Percentiles rank a stretch among this genome's conserved stretches.
These are phyloP conservation scores for Trigoniulus corallinus DNA, from an alignment of 1,140 invertebrate genomes.

Conservation along the genomic window DNA sequence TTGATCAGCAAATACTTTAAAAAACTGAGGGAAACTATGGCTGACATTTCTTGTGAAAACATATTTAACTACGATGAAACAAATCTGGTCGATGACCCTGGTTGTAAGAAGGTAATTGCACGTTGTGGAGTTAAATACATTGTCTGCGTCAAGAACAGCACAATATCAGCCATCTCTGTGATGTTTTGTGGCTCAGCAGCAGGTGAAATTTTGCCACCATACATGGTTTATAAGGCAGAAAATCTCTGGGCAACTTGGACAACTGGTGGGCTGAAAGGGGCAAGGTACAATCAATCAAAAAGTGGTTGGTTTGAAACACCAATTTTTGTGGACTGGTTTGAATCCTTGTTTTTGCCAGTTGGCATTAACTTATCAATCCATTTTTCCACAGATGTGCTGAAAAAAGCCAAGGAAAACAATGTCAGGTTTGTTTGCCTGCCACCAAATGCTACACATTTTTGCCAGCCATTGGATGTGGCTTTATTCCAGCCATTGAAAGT, in stretches of 20 bases:
- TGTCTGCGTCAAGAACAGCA: slow-evolving; percentile 21
- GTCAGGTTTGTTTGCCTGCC: slow-evolving; percentile 25
- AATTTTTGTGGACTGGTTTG: slow-evolving; percentile 22
- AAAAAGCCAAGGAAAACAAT: slow-evolving; percentile 18
- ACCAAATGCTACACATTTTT: slow-evolving; percentile 23
- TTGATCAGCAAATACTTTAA: slow-evolving; percentile 16
- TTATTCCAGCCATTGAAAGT: slow-evolving; percentile 23
- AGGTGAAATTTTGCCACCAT: slow-evolving; percentile 19
- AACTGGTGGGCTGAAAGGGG: slow-evolving; percentile 16
- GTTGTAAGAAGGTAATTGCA: slow-evolving; percentile 20
- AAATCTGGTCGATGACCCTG: slow-evolving; percentile 27
- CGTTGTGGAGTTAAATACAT: slow-evolving; percentile 21
- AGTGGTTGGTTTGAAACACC: slow-evolving; percentile 23
- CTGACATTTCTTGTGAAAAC: slow-evolving; percentile 19
- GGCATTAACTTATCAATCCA: slow-evolving; percentile 27
- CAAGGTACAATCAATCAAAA: slow-evolving; percentile 18
- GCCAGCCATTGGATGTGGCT: slow-evolving; percentile 27
- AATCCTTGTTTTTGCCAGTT: slow-evolving; percentile 17
- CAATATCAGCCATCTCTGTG: slow-evolving; percentile 17
- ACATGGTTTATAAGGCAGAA: slow-evolving; percentile 24
- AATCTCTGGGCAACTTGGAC: slow-evolving; percentile 20
- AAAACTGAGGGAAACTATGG: slow-evolving; percentile 16
- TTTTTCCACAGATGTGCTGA: slow-evolving; percentile 20
- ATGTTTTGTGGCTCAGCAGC: slow-evolving; percentile 3
- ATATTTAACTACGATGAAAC: slow-evolving; percentile 29